Conservation (phyloP, 2,888 invertebrate species). For the Lymantria dispar region DNA sequence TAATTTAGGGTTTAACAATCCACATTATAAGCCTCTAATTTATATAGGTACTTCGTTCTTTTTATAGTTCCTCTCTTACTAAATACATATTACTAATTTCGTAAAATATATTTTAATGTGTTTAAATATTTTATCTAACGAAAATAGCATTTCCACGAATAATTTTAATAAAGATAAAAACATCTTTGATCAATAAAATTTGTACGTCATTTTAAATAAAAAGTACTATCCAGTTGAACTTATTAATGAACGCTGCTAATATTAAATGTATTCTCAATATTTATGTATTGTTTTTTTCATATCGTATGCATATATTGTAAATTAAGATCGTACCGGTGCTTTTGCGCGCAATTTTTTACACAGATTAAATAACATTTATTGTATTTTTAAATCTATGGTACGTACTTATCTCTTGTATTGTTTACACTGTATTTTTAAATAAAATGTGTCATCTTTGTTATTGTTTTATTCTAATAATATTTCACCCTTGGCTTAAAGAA, state of each 20-base stretch:
- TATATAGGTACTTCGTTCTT: too few relatives aligned
- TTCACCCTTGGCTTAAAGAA: not conserved
- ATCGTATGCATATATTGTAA: not conserved
- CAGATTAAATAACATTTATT: conserved; percentile 13
- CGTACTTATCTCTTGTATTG: conserved; percentile 25
- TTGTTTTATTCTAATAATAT: not conserved
- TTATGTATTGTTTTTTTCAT: too few relatives aligned
- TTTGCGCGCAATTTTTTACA: conserved; percentile 8
- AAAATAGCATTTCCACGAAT: too few relatives aligned
- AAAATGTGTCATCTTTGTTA: conserved; percentile 32
- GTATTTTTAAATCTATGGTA: conserved; percentile 29
- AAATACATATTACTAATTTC: too few relatives aligned
- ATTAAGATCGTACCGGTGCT: conserved; percentile 8
- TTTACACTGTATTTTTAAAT: conserved; percentile 24
- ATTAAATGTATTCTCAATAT: too few relatives aligned
- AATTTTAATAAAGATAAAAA: not conserved
- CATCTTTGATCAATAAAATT: not conserved
- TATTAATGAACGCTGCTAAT: too few relatives aligned
- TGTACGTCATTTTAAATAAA: not conserved
- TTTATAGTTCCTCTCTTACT: too few relatives aligned
- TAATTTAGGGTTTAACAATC: too few relatives aligned
- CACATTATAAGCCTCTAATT: too few relatives aligned
- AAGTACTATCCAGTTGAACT: not conserved
- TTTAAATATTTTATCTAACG: too few relatives aligned
- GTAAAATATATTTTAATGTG: too few relatives aligned